Evolutionary conservation across 2,113 vertebrate genomes (phyloP), one percentile per base, ranked within the genome.

Genomic region (Apodemus speciosus): DNA sequence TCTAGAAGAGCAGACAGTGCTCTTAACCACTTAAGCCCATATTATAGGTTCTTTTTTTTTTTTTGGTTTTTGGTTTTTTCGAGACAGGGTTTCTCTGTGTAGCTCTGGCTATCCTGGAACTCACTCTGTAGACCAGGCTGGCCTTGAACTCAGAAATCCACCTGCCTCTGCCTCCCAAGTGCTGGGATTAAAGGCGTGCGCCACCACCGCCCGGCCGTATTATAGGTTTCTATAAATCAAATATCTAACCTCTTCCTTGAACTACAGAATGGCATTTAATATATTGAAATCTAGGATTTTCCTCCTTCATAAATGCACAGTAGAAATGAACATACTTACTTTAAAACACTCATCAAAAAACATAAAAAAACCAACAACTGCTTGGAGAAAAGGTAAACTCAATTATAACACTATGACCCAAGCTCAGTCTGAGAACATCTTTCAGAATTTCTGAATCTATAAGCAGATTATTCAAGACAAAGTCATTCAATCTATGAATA

Each of bases 241-340:
- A 58, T 73, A 35, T 66, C 32, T 91, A 30, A 85, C 43, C 32
- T 85, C 71, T 85, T 89, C 60, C 68, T 62, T 53, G 38, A 80
- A 90, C 91, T 84, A 58, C 92, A 73, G 68, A 87, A 64, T 66
- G 21, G 62, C 84, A 90, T 87, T 90, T 85, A 97, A 91, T 96
- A 97, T 85, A 94, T 91, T 95, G 87, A 92, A 90, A 87, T 85
- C 72, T 94, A 72, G 60, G 25, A 21, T 64, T 80, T 38, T 53
- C 93, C 83, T 60, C 72, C 38, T 93, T 95, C 43, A 49, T 69
- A 71, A 89, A 95, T 77, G 94, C 11, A 88, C 21, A 89, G 40
- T 40, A 76, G 62, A 90, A 62, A 92, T 77, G 58, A 30, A 93
- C 27, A 92, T 43, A 95, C 0, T 94, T 77, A 93, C 71, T 95